Conservation (phyloP, 2,113 vertebrate species). For the Larimichthys polyactis region DNA sequence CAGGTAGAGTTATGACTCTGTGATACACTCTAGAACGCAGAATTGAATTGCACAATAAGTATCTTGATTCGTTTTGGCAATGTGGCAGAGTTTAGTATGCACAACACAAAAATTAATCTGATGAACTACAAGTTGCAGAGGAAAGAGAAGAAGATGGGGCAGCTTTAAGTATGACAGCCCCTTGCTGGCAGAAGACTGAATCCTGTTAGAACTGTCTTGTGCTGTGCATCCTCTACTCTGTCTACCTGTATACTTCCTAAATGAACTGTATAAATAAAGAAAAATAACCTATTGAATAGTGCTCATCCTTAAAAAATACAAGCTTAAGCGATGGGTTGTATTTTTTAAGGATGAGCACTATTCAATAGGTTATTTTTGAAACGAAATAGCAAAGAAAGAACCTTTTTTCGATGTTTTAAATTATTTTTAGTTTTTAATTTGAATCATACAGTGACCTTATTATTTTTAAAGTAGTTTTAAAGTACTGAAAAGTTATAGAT, state of each 20-base stretch:
- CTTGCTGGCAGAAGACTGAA: slow-evolving; percentile 44
- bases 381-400: slow-evolving; percentile 6
- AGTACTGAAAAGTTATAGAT: background rate
- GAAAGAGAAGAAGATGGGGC: slow-evolving; percentile 20
- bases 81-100: slow-evolving; percentile 22
- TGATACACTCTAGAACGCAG: background rate
- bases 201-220: slow-evolving; percentile 49
- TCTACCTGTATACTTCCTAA: slow-evolving; percentile 16
- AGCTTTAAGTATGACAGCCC: slow-evolving; percentile 33
- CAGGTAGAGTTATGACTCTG: slow-evolving; percentile 1
- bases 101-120: slow-evolving; percentile 38
- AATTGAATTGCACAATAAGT: background rate
- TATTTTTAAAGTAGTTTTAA: slow-evolving; percentile 9
- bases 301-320: background rate
- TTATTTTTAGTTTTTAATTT: background rate
- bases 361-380: too few species aligned
- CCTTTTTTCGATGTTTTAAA: background rate
- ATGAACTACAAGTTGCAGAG: slow-evolving; percentile 13
- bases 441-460: background rate
- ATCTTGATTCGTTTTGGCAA: background rate
- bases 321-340: background rate
- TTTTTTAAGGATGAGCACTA: background rate
- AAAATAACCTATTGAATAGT: slow-evolving; percentile 14
- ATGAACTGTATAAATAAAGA: slow-evolving; percentile 42
- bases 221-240: slow-evolving; percentile 26